Evolutionary conservation across 2,888 invertebrate genomes (phyloP), one percentile per base, ranked within the genome.

Genomic region (Brachypterus glaber): DNA sequence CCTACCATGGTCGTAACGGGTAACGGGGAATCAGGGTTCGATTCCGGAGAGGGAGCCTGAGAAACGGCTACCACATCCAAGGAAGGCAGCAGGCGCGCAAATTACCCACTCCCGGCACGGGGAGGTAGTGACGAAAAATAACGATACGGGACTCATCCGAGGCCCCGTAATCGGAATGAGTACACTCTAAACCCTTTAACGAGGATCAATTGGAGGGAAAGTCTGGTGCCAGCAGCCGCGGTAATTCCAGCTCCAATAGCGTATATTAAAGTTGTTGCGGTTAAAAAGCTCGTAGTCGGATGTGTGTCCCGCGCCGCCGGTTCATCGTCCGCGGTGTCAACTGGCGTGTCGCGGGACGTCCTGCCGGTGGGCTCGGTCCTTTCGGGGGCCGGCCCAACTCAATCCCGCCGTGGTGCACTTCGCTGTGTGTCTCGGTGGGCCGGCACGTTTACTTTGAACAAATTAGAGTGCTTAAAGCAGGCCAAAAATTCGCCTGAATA

Each of bases 21-120:
- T 78, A 74, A 77, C 76, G 76, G 77, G 72, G 76, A 77, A 78
- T 78, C 70, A 77, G 77, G 77, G 76, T 77, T 78, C 73, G 74
- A 75, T 76, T 77, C 75, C 73, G 75, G 74, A 76, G 76, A 76
- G 74, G 73, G 72, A 75, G 74, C 75, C 72, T 75, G 74, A 45
- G 42, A 43, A 45, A 44, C 44, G 44, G 42, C 40, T 43, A 40
- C 42, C 45, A 43, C 37, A 41, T 41, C 34, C 37, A 41, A 77
- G 76, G 76, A 76, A 74, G 74, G 76, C 76, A 77, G 76, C 76
- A 76, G 74, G 73, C 74, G 73, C 74, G 74, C 70, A 74, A 75
- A 73, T 73, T 74, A 73, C 71, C 73, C 72, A 72, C 64, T 73
- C 69, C 68, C 65, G 64, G 63, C 64, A 67, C 68, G 65, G 67